Conservation (phyloP, 2,113 vertebrate species). For the Aphelocoma coerulescens region DNA sequence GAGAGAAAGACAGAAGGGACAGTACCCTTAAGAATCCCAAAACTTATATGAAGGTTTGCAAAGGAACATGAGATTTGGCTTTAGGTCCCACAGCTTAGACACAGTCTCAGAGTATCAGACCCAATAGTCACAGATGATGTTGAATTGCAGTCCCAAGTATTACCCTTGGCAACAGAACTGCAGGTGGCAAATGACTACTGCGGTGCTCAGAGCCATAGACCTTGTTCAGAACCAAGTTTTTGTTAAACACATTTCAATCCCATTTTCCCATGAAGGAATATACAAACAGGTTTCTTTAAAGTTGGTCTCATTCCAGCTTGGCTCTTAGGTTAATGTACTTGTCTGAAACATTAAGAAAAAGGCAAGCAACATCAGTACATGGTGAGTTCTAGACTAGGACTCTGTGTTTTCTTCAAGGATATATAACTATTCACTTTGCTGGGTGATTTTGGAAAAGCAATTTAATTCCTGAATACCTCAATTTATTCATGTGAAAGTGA, state of each 20-base stretch:
- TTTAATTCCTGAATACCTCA: background rate
- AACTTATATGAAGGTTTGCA: background rate
- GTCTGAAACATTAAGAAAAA: background rate
- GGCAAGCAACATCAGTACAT: background rate
- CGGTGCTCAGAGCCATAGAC: background rate
- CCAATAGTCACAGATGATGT: background rate
- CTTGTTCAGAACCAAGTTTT: background rate
- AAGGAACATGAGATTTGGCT: background rate
- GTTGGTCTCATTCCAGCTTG: background rate
- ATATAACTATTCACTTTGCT: background rate
- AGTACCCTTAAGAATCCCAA: background rate
- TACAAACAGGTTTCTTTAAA: background rate
- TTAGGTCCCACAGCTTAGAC: background rate
- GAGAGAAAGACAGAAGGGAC: background rate
- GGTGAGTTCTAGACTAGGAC: background rate
- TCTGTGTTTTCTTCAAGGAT: background rate
- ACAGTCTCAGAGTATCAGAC: background rate
- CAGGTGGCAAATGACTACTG: background rate
- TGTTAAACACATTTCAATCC: background rate
- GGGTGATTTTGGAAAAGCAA: background rate
- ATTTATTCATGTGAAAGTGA: background rate
- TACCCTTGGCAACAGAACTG: background rate
- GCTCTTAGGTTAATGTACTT: background rate
- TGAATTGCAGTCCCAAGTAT: background rate
- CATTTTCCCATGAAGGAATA: background rate